These are phyloP conservation scores for Climacteris rufus DNA, from an alignment of 2,113 vertebrate species.

Conservation along the genomic window DNA sequence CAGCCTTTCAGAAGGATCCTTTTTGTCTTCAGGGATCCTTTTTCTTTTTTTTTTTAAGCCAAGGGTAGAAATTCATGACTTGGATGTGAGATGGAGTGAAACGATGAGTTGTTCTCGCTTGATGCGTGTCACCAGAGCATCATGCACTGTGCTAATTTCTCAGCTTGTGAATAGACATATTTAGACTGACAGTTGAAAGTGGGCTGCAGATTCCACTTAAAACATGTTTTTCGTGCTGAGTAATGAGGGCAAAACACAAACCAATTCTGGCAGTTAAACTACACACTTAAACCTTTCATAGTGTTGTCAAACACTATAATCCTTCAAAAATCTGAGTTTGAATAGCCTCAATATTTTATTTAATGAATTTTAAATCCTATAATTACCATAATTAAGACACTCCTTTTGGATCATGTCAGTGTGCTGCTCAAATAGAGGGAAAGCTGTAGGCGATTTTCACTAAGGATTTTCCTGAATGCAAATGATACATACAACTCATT, in stretches of 20 bases:
- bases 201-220: slow-evolving; percentile 65
- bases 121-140: slow-evolving; percentile 56
- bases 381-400: slow-evolving; percentile 62
- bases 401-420: slow-evolving; percentile 57
- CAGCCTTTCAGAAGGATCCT: not conserved
- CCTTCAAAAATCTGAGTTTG: slow-evolving; percentile 52
- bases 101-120: slow-evolving; percentile 9
- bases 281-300: slow-evolving; percentile 67
- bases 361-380: slow-evolving; percentile 58
- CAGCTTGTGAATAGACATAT: slow-evolving; percentile 56
- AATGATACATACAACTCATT: slow-evolving; percentile 5
- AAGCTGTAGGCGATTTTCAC: slow-evolving; percentile 36
- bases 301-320: slow-evolving; percentile 69
- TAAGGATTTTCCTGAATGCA: slow-evolving; percentile 16
- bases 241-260: slow-evolving; percentile 69
- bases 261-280: slow-evolving; percentile 70
- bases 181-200: slow-evolving; percentile 69
- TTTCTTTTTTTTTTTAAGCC: not conserved
- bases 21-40: accelerated
- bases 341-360: slow-evolving; percentile 56
- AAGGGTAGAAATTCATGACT: not conserved
- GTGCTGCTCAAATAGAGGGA: not conserved
- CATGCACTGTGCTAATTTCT: slow-evolving; percentile 40
- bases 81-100: not conserved
- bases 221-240: slow-evolving; percentile 62